Percentiles rank a stretch among this genome's conserved stretches.
These are phyloP conservation scores for Nipponacmea schrenckii DNA, from an alignment of 2,888 invertebrate genomes.

Conservation along the genomic window DNA sequence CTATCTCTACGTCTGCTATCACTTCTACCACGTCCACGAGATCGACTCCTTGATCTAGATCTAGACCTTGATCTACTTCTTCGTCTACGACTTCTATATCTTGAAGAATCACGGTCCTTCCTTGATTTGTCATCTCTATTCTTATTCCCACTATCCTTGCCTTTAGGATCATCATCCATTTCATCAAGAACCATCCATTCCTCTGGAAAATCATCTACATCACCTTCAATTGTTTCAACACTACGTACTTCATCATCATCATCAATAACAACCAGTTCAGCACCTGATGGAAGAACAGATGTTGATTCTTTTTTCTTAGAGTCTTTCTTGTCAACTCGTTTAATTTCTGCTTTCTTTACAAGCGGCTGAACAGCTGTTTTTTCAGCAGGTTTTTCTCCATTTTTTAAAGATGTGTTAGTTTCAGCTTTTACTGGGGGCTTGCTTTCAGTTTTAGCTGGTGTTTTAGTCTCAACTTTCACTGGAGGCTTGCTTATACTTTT, in stretches of 20 bases:
- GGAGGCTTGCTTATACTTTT: not conserved
- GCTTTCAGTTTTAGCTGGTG: not conserved
- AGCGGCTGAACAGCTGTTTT: too few relatives aligned
- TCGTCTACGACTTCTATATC: not conserved
- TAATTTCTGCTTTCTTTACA: too few relatives aligned
- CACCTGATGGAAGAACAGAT: not conserved
- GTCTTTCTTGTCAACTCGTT: not conserved
- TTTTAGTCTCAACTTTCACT: not conserved
- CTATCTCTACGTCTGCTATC: not conserved
- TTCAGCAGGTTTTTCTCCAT: too few relatives aligned
- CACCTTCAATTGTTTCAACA: constrained; percentile 17
- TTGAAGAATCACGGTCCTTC: not conserved
- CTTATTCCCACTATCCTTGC: not conserved
- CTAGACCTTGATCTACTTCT: not conserved
- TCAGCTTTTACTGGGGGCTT: not conserved
- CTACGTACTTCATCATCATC: constrained; percentile 5
- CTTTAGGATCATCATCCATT: constrained; percentile 15
- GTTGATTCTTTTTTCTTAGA: not conserved
- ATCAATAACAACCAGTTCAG: not conserved
- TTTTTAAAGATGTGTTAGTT: not conserved
- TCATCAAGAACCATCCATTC: constrained; percentile 27
- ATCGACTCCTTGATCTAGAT: not conserved
- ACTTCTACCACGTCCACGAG: not conserved
- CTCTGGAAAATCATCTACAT: constrained; percentile 23
- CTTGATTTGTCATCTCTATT: not conserved